phyloP scores from a whole-genome alignment of 1,140 invertebrate genomes.

The Eurosta solidaginis region DNA sequence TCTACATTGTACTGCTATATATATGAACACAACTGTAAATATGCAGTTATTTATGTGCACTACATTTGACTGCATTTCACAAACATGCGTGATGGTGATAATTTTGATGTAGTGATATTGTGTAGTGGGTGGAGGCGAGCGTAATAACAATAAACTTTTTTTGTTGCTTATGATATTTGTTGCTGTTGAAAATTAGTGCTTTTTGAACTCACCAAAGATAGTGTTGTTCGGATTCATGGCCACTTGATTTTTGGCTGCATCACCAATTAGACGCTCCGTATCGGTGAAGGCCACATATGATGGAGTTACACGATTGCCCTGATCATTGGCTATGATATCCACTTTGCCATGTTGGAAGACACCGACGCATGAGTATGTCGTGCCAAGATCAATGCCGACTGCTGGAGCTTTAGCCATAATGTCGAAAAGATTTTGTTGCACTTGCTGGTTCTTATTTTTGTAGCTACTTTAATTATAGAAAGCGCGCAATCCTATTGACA shows the following conservation, averaged over 20 bases:
- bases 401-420: slow-evolving; percentile 63
- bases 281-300: slow-evolving; percentile 97
- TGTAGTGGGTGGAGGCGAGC: background rate
- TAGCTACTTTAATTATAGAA: slow-evolving; percentile 26
- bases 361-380: slow-evolving; percentile 81
- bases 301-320: slow-evolving; percentile 95
- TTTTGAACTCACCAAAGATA: slow-evolving; percentile 53
- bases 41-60: background rate
- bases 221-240: slow-evolving; percentile 61
- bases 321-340: slow-evolving; percentile 93
- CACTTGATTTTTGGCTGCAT: slow-evolving; percentile 81
- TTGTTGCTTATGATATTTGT: background rate
- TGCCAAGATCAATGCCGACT: slow-evolving; percentile 81
- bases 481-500: background rate
- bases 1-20: too few relatives aligned
- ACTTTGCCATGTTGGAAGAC: slow-evolving; percentile 88
- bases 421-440: background rate
- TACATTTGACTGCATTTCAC: background rate
- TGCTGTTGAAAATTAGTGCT: background rate
- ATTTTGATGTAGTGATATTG: background rate
- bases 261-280: slow-evolving; percentile 93
- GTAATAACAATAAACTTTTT: background rate
- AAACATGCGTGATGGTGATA: background rate
- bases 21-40: background rate
- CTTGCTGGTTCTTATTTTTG: background rate